Evolutionary conservation across 2,113 vertebrate species (phyloP).

Genomic region (Cepphus grylle): DNA sequence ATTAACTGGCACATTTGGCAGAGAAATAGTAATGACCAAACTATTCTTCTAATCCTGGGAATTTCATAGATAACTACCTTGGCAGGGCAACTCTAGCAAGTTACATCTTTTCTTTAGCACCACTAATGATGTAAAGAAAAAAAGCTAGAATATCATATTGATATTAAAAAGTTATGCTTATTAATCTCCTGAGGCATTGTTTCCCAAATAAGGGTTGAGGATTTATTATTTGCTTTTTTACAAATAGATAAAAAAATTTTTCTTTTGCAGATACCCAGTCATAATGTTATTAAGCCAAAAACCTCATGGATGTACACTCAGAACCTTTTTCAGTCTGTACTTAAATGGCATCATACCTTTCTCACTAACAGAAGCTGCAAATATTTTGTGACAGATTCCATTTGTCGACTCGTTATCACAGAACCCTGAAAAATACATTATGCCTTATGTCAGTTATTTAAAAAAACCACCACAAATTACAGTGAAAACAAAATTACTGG

Average conservation of each 20-base stretch:
- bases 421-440: constrained; percentile 58
- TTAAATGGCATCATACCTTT: background rate
- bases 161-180: background rate
- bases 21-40: background rate
- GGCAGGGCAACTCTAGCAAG: background rate
- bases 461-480: constrained; percentile 62
- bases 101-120: background rate
- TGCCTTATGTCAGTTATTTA: constrained; percentile 65
- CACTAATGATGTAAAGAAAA: background rate
- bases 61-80: background rate
- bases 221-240: background rate
- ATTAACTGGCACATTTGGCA: background rate
- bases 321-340: background rate
- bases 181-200: background rate
- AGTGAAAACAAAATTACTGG: constrained; percentile 73
- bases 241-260: background rate
- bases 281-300: background rate
- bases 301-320: background rate
- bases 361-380: constrained; percentile 24
- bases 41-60: background rate
- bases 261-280: background rate
- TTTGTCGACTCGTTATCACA: constrained; percentile 31
- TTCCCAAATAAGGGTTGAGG: background rate
- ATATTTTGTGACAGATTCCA: constrained; percentile 53
- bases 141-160: fast-evolving